Base-by-base conservation (phyloP, 2,113 vertebrate species). In the Gymnobelideus leadbeateri region DNA sequence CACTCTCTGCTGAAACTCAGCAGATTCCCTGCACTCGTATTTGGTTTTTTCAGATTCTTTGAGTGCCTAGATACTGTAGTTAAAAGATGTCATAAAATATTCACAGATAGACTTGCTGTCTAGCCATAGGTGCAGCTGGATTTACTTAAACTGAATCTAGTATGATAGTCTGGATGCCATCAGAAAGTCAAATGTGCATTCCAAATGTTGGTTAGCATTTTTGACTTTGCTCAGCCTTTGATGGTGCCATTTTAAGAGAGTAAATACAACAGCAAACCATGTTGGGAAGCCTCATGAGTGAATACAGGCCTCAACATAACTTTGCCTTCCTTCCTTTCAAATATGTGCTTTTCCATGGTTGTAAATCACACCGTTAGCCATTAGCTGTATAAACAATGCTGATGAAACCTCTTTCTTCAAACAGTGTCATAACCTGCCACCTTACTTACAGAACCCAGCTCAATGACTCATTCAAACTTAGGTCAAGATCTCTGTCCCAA, bases 391-490 rank as follows among this genome's bases (percentile, higher is more conserved):
- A 92, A 97, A 92, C 84, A 47, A 23, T 92, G 96, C 97, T 97
- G 98, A 93, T 6, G 90, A 97, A 98, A 97, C 96, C 95, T 94
- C 89, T 97, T 96, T 43, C 68, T 97, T 84, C 52, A 97, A 96
- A 97, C 51, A 96, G 68, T 46, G 77, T 96, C 96, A 97, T 97
- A 93, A 91, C 91, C 46, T 47, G 90, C 93, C 84, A 91, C 92
- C 92, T 96, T 97, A 46, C 90, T 50, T 1, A 91, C 95, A 95
- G 96, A 97, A 95, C 91, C 95, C 96, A 96, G 94, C n/a, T 95
- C 92, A 97, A 95, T 98, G 97, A 98, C 91, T 98, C 97, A 97
- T 96, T 89, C 94, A 94, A 97, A 96, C 96, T 77, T 26, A 96
- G 92, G n/a, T 94, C 91, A 3, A 77, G 84, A 97, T 94, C 89